These are phyloP conservation scores for Parnassius apollo DNA, from an alignment of 2,888 invertebrate genomes.

Conservation along the genomic window DNA sequence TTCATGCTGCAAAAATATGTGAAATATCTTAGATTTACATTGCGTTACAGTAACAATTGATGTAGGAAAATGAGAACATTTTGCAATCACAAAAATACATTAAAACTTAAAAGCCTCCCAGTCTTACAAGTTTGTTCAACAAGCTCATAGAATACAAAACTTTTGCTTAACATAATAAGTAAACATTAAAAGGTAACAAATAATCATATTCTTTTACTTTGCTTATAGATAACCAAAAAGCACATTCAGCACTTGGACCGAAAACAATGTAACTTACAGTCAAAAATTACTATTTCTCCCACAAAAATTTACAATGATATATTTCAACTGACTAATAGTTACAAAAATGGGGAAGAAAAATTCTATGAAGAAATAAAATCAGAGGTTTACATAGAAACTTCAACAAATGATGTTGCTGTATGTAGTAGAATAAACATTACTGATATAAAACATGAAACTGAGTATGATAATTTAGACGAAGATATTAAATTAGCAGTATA, in stretches of 20 bases:
- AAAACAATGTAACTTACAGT: slow-evolving; percentile 35
- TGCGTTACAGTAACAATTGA: no score
- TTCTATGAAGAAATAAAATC: background rate
- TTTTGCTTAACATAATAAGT: no score
- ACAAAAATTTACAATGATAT: background rate
- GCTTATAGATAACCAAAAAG: background rate
- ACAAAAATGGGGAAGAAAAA: background rate
- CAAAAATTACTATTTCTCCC: slow-evolving; percentile 23
- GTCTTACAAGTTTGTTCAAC: no score
- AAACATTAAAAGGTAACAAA: no score
- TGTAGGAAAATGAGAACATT: no score
- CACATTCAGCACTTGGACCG: slow-evolving; percentile 31
- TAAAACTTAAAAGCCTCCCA: no score
- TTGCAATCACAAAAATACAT: no score
- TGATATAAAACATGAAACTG: background rate
- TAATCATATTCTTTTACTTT: background rate
- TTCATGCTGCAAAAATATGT: no score
- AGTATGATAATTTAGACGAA: background rate
- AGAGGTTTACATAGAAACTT: background rate
- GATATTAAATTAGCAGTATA: background rate
- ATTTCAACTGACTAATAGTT: background rate
- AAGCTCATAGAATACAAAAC: no score
- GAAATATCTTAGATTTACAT: no score
- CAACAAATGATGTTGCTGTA: background rate
- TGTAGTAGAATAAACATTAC: background rate